These are phyloP conservation scores for Drosophila albomicans DNA, from an alignment of 1,140 invertebrate genomes.

Conservation along the genomic window DNA sequence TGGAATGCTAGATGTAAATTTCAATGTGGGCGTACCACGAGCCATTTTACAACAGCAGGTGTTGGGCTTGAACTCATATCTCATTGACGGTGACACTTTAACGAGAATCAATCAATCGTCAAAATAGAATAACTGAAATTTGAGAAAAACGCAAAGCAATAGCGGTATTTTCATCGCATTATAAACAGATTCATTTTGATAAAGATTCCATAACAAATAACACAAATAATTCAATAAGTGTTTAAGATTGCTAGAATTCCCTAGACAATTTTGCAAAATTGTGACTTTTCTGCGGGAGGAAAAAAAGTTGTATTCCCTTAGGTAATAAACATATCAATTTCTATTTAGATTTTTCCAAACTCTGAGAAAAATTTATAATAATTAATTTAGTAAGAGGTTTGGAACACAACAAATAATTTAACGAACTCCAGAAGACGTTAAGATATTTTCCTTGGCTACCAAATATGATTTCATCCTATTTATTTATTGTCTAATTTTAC, in stretches of 20 bases:
- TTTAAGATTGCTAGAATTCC: not conserved
- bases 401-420: no score
- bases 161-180: not conserved
- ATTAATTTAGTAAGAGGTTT: no score
- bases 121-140: conserved; percentile 5
- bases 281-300: no score
- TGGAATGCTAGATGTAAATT: not conserved
- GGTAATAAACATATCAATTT: no score
- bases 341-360: no score
- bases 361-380: no score
- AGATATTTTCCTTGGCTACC: no score
- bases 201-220: not conserved
- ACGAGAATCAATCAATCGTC: conserved; percentile 36
- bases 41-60: conserved; percentile 24
- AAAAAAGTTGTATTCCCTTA: no score
- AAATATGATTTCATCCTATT: no score
- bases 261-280: not conserved
- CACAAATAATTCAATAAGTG: not conserved
- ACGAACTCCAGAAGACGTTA: no score
- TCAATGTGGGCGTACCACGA: conserved; percentile 36
- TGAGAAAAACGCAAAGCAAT: not conserved
- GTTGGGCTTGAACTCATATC: conserved; percentile 25
- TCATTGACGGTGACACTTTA: conserved; percentile 24
- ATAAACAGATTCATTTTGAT: conserved; percentile 2
- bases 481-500: no score